Conservation (phyloP, 2,888 invertebrate species). For the Urechis unicinctus region DNA sequence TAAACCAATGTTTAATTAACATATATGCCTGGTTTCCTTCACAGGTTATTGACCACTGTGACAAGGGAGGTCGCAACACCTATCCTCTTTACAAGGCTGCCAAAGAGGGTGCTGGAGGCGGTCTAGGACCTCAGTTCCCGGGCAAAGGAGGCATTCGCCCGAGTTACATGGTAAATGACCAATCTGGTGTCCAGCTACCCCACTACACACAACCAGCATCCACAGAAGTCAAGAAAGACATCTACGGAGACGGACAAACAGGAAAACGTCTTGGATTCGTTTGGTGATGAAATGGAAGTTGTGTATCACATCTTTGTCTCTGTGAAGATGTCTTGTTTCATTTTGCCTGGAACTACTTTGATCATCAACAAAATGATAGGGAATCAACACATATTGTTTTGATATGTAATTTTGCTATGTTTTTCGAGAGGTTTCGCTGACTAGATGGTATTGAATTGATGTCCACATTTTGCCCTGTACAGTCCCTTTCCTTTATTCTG, state of each 20-base stretch:
- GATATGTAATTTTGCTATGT: too few species aligned
- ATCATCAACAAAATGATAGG: too few species aligned
- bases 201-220: conserved; percentile 39
- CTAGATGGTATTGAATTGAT: too few species aligned
- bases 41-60: conserved; percentile 47
- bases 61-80: conserved; percentile 45
- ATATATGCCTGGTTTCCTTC: neutral
- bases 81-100: conserved; percentile 46
- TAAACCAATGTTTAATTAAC: too few species aligned
- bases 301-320: too few species aligned
- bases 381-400: too few species aligned
- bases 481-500: too few species aligned
- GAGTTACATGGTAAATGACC: conserved; percentile 43
- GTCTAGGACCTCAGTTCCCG: conserved; percentile 27
- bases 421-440: too few species aligned
- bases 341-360: too few species aligned
- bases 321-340: too few species aligned
- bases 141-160: conserved; percentile 42
- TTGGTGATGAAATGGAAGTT: too few species aligned
- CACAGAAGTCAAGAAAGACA: conserved; percentile 38
- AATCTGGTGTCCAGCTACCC: conserved; percentile 44
- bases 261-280: conserved; percentile 45
- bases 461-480: too few species aligned
- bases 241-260: conserved; percentile 32
- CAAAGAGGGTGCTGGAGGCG: conserved; percentile 40